These are phyloP conservation scores for Danio rerio DNA, from an alignment of 2,113 vertebrate species.

Conservation along the genomic window DNA sequence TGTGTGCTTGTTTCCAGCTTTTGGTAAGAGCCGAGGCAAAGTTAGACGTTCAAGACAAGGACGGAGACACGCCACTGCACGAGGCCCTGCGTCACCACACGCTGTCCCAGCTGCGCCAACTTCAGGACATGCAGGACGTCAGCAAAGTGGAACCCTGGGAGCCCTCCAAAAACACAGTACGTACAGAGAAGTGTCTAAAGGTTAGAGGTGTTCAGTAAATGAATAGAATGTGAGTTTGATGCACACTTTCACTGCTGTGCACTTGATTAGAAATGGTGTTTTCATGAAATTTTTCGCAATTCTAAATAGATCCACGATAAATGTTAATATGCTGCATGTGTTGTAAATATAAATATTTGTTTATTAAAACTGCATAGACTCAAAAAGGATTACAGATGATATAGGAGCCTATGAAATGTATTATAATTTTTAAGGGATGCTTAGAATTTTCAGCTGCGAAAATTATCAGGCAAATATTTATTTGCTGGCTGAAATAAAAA, in stretches of 20 bases:
- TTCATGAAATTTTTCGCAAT: neutral
- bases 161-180: constrained; percentile 98
- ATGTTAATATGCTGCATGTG: neutral
- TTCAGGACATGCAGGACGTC: constrained; percentile 99
- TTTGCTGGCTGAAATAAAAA: too few relatives aligned
- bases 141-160: constrained; percentile 99
- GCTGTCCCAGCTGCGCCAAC: constrained; percentile 94
- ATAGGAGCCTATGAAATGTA: too few relatives aligned
- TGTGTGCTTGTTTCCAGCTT: constrained; percentile 76
- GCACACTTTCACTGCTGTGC: neutral
- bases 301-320: neutral
- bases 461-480: too few relatives aligned
- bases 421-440: too few relatives aligned
- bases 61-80: constrained; percentile 96
- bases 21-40: constrained; percentile 97
- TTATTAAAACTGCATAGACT: too few relatives aligned
- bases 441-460: too few relatives aligned
- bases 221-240: neutral
- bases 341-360: too few relatives aligned
- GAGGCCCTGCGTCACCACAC: constrained; percentile 98
- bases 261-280: neutral
- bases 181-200: constrained; percentile 49
- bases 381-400: too few relatives aligned
- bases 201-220: neutral
- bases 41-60: constrained; percentile 98